Evolutionary conservation across 2,113 vertebrate species (phyloP).

Genomic region (Synchiropus splendidus): DNA sequence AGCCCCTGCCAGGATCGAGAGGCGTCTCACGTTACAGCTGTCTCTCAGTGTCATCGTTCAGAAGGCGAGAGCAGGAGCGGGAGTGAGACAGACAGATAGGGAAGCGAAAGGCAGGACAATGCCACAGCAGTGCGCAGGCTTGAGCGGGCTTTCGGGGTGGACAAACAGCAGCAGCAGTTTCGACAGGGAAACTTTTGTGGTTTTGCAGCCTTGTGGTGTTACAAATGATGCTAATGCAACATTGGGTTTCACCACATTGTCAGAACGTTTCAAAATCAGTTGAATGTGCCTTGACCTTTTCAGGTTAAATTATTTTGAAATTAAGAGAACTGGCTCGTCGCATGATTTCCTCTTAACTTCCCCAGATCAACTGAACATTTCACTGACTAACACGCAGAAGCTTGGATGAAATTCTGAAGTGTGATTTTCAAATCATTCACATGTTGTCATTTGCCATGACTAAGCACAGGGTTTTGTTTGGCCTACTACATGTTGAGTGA

Average conservation of each 20-base stretch:
- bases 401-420: slow-evolving; percentile 9
- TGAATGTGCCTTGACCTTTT: slow-evolving; percentile 47
- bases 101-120: slow-evolving; percentile 36
- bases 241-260: slow-evolving; percentile 20
- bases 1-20: slow-evolving; percentile 59
- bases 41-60: slow-evolving; percentile 67
- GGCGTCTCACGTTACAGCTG: slow-evolving; percentile 70
- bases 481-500: no score
- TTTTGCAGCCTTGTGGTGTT: slow-evolving; percentile 9
- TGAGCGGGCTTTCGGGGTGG: slow-evolving; percentile 34
- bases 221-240: slow-evolving; percentile 21
- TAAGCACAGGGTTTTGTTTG: no score
- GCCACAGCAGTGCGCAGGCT: slow-evolving; percentile 28
- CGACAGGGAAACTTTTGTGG: slow-evolving; percentile 22
- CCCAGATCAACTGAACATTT: slow-evolving; percentile 25
- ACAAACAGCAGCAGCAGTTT: slow-evolving; percentile 41
- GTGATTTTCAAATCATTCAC: no score
- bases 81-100: slow-evolving; percentile 21
- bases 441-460: no score
- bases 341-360: slow-evolving; percentile 35
- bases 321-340: slow-evolving; percentile 15
- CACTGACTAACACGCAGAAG: no score
- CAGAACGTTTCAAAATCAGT: slow-evolving; percentile 24
- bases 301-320: slow-evolving; percentile 39
- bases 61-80: slow-evolving; percentile 39